These are phyloP conservation scores for Eonycteris spelaea DNA, from an alignment of 2,113 vertebrate genomes.

Conservation along the genomic window DNA sequence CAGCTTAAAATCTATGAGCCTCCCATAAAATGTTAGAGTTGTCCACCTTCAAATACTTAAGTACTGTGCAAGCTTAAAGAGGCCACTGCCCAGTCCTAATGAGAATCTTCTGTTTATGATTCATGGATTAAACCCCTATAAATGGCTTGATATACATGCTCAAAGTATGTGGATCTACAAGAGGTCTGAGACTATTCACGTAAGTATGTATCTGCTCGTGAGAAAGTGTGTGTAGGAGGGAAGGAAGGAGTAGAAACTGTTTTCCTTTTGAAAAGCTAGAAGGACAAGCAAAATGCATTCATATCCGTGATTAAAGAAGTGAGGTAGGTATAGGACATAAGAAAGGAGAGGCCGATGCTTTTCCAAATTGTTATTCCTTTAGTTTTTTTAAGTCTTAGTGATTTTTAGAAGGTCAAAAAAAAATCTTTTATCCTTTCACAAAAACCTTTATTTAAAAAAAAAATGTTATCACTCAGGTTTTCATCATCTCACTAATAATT, in stretches of 20 bases:
- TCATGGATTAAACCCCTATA: conserved; percentile 62
- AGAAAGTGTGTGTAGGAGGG: conserved; percentile 73
- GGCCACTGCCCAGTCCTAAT: conserved; percentile 50
- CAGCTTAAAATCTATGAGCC: neutral
- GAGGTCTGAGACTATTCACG: conserved; percentile 25
- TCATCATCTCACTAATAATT: neutral
- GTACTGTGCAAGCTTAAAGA: neutral
- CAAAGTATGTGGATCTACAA: conserved; percentile 65
- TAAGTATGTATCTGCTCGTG: conserved; percentile 51
- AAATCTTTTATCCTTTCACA: neutral
- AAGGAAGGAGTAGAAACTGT: conserved; percentile 24
- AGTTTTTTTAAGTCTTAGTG: neutral
- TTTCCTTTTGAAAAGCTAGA: conserved; percentile 45
- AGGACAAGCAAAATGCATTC: neutral
- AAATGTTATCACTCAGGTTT: neutral
- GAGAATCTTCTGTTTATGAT: conserved; percentile 68
- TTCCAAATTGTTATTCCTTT: neutral
- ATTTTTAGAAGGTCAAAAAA: neutral
- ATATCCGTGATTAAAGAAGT: neutral
- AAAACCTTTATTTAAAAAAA: neutral
- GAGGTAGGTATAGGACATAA: neutral
- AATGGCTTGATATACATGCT: conserved; percentile 57
- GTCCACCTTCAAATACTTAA: conserved; percentile 25
- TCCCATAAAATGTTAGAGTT: neutral
- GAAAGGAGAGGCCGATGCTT: neutral